A percentile compares a stretch with the other conserved stretches of the same genome.
These are phyloP conservation scores for Elephas maximus DNA, from an alignment of 2,113 vertebrate genomes.

Conservation along the genomic window DNA sequence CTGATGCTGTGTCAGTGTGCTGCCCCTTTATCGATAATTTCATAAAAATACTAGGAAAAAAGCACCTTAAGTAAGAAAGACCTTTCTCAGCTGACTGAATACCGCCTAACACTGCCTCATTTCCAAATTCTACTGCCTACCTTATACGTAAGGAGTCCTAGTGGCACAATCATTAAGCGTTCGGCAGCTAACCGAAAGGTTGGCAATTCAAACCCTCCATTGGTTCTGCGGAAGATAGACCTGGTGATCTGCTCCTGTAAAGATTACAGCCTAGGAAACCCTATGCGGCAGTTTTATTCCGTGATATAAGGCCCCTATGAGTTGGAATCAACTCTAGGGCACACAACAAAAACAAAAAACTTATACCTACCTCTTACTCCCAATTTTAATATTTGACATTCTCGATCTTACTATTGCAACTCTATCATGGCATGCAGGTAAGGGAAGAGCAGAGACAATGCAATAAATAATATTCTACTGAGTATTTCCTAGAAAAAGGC, in stretches of 20 bases:
- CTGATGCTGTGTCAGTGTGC: not conserved
- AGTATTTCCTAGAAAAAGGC: conserved; percentile 1
- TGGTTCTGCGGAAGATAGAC: no score
- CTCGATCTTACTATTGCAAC: not conserved
- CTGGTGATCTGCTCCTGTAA: no score
- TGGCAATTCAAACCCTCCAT: no score
- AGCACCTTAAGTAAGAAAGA: not conserved
- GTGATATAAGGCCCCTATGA: no score
- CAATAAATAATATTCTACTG: not conserved
- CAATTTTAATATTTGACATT: not conserved
- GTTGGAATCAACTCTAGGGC: no score
- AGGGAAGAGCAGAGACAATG: not conserved
- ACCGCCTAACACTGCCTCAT: not conserved
- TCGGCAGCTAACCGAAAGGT: no score
- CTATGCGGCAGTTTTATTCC: no score
- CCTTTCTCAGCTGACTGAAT: not conserved
- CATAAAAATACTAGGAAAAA: not conserved
- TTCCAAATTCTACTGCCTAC: not conserved
- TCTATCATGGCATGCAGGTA: not conserved
- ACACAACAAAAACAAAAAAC: not conserved
- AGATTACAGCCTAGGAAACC: no score
- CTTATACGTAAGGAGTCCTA: no score
- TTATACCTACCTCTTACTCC: not conserved
- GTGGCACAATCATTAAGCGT: no score
- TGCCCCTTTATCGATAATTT: not conserved